A percentile compares a stretch with the other conserved stretches of the same genome.
These are phyloP conservation scores for Eueides isabella DNA, from an alignment of 1,140 invertebrate genomes.

Conservation along the genomic window DNA sequence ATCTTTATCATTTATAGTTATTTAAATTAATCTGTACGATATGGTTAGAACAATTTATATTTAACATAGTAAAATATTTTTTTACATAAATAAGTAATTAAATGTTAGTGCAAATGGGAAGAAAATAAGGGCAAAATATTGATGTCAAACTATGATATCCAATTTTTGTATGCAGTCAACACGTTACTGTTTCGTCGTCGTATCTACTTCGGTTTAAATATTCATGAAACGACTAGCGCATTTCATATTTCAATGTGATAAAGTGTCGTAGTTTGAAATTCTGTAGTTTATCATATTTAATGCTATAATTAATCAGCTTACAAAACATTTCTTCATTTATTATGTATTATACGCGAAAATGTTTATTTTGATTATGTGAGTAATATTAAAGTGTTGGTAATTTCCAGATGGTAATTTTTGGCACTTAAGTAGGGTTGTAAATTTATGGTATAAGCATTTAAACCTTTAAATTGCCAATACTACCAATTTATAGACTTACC, in stretches of 20 bases:
- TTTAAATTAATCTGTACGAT: too few relatives aligned
- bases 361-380: neutral
- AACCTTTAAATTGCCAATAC: too few relatives aligned
- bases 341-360: neutral
- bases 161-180: constrained; percentile 5
- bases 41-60: too few relatives aligned
- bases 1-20: too few relatives aligned
- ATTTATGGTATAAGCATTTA: too few relatives aligned
- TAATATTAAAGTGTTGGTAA: too few relatives aligned
- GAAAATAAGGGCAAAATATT: neutral
- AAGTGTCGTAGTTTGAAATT: neutral
- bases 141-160: neutral
- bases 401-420: too few relatives aligned
- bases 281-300: neutral
- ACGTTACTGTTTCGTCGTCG: neutral
- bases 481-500: too few relatives aligned
- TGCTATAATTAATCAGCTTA: neutral
- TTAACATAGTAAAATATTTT: too few relatives aligned
- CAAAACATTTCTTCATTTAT: neutral
- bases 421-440: too few relatives aligned
- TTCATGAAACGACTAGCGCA: constrained; percentile 1
- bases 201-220: neutral
- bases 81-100: neutral
- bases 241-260: neutral
- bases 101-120: neutral